These are phyloP conservation scores for Sitobion miscanthi DNA, from an alignment of 1,140 invertebrate species.

Conservation along the genomic window DNA sequence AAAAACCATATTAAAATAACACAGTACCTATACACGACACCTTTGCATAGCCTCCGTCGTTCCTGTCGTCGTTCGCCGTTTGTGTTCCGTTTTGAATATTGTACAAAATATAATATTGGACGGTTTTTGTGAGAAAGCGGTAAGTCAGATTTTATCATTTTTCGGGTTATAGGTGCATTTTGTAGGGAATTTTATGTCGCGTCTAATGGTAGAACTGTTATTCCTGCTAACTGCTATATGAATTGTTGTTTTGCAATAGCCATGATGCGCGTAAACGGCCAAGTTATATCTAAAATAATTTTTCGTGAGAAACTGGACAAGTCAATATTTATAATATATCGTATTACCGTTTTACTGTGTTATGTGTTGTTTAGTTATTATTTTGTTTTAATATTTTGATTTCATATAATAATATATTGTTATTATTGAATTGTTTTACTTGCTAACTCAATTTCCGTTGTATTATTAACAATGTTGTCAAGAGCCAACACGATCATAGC, in stretches of 20 bases:
- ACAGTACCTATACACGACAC: too few relatives aligned
- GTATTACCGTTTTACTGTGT: background rate
- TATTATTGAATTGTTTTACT: background rate
- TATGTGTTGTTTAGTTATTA: background rate
- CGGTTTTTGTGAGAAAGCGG: background rate
- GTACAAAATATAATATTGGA: background rate
- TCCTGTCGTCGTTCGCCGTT: too few relatives aligned
- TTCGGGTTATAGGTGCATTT: background rate
- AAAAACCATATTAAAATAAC: too few relatives aligned
- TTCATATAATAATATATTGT: background rate
- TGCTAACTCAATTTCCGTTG: background rate
- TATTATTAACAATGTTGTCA: background rate
- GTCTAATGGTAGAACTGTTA: background rate
- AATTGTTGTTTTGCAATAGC: background rate
- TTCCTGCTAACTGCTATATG: background rate
- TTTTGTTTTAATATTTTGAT: background rate
- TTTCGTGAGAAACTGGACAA: slow-evolving; percentile 1
- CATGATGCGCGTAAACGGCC: background rate
- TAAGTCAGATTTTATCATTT: slow-evolving; percentile 21
- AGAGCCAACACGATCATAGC: background rate
- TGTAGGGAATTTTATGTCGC: background rate
- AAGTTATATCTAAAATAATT: background rate
- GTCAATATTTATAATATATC: background rate
- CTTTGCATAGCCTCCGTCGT: too few relatives aligned
- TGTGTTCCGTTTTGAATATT: too few relatives aligned